These are phyloP conservation scores for Polymixis lichenea DNA, from an alignment of 2,888 invertebrate genomes.

Conservation along the genomic window DNA sequence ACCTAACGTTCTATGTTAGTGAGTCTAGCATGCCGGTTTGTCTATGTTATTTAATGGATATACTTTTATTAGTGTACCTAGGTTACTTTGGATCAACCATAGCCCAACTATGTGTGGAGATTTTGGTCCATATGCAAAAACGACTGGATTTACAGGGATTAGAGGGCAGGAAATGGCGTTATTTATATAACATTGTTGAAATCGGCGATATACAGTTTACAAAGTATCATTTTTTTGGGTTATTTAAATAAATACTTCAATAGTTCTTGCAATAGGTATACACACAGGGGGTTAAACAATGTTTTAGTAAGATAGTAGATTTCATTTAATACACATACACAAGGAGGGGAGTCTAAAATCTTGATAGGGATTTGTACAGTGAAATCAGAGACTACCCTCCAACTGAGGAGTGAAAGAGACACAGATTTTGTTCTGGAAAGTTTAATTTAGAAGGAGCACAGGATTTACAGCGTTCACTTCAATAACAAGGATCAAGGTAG, in stretches of 20 bases:
- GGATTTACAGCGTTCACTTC: no score
- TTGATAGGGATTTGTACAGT: not conserved
- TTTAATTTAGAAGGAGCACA: not conserved
- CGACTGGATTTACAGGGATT: conserved; percentile 11
- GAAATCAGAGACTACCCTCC: not conserved
- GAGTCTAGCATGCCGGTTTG: conserved; percentile 86
- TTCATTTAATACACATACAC: not conserved
- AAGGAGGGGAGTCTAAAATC: not conserved
- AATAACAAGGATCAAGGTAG: not conserved
- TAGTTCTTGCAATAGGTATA: conserved; percentile 1
- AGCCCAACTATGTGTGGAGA: conserved; percentile 82
- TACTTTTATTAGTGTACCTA: conserved; percentile 73
- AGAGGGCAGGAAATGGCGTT: not conserved
- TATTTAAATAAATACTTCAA: not conserved
- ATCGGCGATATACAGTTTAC: not conserved
- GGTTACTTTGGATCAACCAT: conserved; percentile 80
- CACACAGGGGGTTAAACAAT: not conserved
- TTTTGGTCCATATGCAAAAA: conserved; percentile 76
- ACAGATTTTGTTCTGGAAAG: not conserved
- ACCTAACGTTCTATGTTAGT: conserved; percentile 83
- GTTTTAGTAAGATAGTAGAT: not conserved
- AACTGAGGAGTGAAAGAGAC: not conserved
- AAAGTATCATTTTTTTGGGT: not conserved
- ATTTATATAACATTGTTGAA: not conserved
- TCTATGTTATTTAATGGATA: conserved; percentile 73